These are phyloP conservation scores for Onychostruthus taczanowskii DNA, from an alignment of 2,113 vertebrate genomes.

Conservation along the genomic window DNA sequence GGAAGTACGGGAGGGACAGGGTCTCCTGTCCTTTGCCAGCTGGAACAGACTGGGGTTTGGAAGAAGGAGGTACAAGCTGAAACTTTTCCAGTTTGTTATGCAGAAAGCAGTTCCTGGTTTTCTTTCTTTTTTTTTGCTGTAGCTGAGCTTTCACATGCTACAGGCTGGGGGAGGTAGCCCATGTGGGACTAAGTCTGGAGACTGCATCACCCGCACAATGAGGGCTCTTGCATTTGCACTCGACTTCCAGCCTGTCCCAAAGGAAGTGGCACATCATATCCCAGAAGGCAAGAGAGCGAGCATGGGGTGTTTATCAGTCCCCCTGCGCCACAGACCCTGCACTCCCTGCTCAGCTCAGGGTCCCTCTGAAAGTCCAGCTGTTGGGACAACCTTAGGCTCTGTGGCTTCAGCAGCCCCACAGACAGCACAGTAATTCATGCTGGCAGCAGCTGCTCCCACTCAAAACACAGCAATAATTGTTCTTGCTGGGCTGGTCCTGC, in stretches of 20 bases:
- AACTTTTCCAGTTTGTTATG: not conserved
- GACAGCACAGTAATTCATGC: not conserved
- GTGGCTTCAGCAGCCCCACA: fast-evolving
- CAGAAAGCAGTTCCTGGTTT: not conserved
- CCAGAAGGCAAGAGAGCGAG: not conserved
- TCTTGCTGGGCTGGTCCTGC: not conserved
- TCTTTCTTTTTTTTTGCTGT: not conserved
- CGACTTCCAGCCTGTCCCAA: not conserved
- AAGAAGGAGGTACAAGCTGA: not conserved
- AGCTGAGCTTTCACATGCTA: not conserved
- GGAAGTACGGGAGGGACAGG: not conserved
- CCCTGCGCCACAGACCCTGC: not conserved
- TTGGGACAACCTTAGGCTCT: not conserved
- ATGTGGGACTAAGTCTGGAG: not conserved
- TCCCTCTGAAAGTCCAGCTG: not conserved
- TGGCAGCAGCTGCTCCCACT: not conserved
- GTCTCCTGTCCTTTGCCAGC: not conserved
- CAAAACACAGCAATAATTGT: not conserved
- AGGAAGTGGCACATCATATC: not conserved
- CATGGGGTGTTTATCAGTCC: not conserved
- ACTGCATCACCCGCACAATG: not conserved
- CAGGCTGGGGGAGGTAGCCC: not conserved
- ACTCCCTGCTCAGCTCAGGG: not conserved
- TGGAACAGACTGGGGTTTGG: not conserved
- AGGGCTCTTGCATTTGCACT: not conserved